A percentile compares a stretch with the other conserved stretches of the same genome.
Evolutionary conservation across 2,797 vertebrate genomes (phyloP).

Genomic region (Semotilus atromaculatus): DNA sequence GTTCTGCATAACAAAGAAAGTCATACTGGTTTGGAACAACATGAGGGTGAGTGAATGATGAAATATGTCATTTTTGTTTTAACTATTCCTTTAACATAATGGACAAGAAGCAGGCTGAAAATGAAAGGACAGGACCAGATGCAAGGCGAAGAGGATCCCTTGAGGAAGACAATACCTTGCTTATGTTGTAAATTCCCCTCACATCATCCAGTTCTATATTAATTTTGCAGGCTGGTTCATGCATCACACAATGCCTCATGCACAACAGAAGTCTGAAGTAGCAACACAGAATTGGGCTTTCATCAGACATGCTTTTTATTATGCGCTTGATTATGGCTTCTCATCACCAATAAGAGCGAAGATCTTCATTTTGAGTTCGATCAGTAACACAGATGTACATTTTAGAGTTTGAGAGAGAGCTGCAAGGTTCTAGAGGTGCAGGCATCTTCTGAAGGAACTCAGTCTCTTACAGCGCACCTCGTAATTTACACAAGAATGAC

Average conservation of each 20-base stretch:
- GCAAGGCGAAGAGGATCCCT: neutral
- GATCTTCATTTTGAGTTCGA: neutral
- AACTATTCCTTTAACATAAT: conserved; percentile 1
- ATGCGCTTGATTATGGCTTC: neutral
- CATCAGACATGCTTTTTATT: conserved; percentile 7
- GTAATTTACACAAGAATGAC: neutral
- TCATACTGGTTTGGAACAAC: neutral
- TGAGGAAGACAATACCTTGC: neutral
- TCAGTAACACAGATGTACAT: neutral
- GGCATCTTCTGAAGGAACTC: neutral
- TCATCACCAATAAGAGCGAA: neutral
- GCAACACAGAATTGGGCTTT: neutral
- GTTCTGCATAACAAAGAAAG: neutral
- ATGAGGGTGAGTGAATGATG: neutral
- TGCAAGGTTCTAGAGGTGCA: neutral
- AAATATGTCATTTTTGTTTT: neutral
- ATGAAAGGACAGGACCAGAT: neutral
- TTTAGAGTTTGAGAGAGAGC: neutral
- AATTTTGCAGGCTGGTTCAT: conserved; percentile 26
- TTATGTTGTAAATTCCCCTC: neutral
- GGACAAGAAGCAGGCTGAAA: neutral
- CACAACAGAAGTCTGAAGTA: neutral
- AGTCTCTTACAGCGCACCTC: neutral
- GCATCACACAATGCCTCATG: conserved; percentile 11
- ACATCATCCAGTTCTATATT: conserved; percentile 3